phyloP scores from a whole-genome alignment of 2,113 vertebrate species.

The Elgaria multicarinata region DNA sequence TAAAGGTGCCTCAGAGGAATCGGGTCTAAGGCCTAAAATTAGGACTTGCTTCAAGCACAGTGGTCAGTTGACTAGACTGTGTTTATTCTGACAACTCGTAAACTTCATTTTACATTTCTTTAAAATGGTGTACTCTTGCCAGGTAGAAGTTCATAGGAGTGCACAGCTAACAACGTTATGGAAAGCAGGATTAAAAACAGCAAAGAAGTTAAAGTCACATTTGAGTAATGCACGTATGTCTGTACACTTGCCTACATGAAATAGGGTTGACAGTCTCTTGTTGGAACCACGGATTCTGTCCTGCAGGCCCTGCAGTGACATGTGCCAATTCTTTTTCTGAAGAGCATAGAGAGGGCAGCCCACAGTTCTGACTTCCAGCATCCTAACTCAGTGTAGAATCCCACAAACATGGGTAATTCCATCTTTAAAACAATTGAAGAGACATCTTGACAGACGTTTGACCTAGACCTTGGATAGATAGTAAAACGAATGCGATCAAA shows the following conservation, averaged over 20 bases:
- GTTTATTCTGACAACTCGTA: not conserved
- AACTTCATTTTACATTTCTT: not conserved
- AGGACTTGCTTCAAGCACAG: not conserved
- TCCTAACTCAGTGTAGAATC: not conserved
- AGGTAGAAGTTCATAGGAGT: not conserved
- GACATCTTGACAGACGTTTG: not conserved
- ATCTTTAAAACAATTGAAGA: not conserved
- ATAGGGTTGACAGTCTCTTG: not conserved
- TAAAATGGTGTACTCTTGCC: not conserved
- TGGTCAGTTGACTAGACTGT: not conserved
- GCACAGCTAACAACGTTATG: not conserved
- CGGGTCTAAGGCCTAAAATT: constrained; percentile 4
- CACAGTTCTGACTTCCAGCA: not conserved
- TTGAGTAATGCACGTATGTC: not conserved
- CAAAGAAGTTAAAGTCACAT: not conserved
- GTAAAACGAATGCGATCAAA: not conserved
- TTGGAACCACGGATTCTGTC: not conserved
- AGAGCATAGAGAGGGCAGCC: not conserved
- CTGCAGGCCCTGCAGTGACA: not conserved
- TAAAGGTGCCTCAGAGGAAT: not conserved
- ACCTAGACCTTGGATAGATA: not conserved
- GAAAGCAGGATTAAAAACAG: not conserved
- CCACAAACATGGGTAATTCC: not conserved
- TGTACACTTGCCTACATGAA: not conserved
- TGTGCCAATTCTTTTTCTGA: not conserved